Evolutionary conservation across 2,113 vertebrate species (phyloP), one percentile per base, ranked within the genome.

Genomic region (Argyrosomus japonicus): DNA sequence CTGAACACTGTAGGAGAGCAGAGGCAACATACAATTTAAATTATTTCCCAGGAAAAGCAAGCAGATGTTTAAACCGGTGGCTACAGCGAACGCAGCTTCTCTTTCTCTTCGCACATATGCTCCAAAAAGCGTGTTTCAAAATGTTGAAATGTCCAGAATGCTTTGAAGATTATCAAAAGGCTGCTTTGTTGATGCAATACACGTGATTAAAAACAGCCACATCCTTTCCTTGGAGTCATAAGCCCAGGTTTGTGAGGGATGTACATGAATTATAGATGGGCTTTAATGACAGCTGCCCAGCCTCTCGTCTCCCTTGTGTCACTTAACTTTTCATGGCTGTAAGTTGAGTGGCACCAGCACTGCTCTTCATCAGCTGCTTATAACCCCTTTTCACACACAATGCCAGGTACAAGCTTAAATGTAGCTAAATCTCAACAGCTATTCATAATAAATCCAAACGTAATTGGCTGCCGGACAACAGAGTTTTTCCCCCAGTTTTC

Each of bases 261-360:
- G 79, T 47, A 53, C 56, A 85, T 89, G 70, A 89, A 89, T 89
- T 89, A 89, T 85, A 89, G 61, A 90, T 77, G 40, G 48, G 68
- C 79, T 87, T 83, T 87, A 87, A 87, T 86, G 81, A 89, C 83
- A 87, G 84, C 84, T 64, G 81, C 87, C 80, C 56, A 32, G 85
- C 76, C 78, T 63, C 68, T 68, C n/a, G 1, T 78, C 76, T 86
- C 81, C 81, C 68, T 77, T 6, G 68, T 77, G 87, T 81, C 85
- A 74, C 70, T 81, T 87, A 83, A 89, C 75, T 81, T 89, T 86
- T 84, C 76, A 81, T 69, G 70, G 79, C 19, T 78, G 64, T 62
- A 77, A 69, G 75, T 58, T 58, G 78, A 82, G 68, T 77, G 81
- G 64, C 78, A 78, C 58, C 56, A 56, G 78, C 47, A 4, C 63